Conservation (phyloP, 2,797 vertebrate species). For the Chelon labrosus region DNA sequence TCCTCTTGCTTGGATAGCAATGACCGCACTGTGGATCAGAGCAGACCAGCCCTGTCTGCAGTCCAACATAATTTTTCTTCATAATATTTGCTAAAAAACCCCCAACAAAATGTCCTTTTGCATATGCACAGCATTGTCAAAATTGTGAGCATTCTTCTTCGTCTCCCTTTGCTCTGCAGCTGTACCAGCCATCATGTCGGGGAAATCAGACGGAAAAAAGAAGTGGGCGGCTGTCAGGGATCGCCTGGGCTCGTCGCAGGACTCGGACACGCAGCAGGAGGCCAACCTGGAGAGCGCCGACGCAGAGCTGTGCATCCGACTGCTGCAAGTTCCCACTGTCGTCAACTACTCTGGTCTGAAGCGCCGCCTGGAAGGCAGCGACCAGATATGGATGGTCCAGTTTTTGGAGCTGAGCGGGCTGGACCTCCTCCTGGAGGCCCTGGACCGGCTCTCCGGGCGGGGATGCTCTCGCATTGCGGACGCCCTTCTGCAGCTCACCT, state of each 20-base stretch:
- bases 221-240: slow-evolving; percentile 94
- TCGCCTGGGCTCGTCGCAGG: slow-evolving; percentile 91
- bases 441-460: slow-evolving; percentile 93
- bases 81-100: not conserved
- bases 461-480: slow-evolving; percentile 94
- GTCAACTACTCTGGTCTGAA: slow-evolving; percentile 97
- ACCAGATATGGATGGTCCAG: slow-evolving; percentile 96
- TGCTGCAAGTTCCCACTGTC: slow-evolving; percentile 95
- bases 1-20: slow-evolving; percentile 57
- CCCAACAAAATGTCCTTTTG: not conserved
- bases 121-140: not conserved
- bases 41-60: slow-evolving; percentile 27
- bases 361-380: slow-evolving; percentile 93
- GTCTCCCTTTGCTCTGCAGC: slow-evolving; percentile 37
- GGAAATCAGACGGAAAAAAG: slow-evolving; percentile 88
- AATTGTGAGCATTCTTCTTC: slow-evolving; percentile 5
- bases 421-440: slow-evolving; percentile 95
- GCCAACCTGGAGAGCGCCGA: slow-evolving; percentile 97
- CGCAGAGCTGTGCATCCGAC: slow-evolving; percentile 94
- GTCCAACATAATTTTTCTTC: not conserved
- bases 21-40: slow-evolving; percentile 7
- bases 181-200: slow-evolving; percentile 85
- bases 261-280: slow-evolving; percentile 89
- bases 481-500: slow-evolving; percentile 96
- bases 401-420: slow-evolving; percentile 96